These are phyloP conservation scores for Phyllotis vaccarum DNA, from an alignment of 2,797 vertebrate species.

Conservation along the genomic window DNA sequence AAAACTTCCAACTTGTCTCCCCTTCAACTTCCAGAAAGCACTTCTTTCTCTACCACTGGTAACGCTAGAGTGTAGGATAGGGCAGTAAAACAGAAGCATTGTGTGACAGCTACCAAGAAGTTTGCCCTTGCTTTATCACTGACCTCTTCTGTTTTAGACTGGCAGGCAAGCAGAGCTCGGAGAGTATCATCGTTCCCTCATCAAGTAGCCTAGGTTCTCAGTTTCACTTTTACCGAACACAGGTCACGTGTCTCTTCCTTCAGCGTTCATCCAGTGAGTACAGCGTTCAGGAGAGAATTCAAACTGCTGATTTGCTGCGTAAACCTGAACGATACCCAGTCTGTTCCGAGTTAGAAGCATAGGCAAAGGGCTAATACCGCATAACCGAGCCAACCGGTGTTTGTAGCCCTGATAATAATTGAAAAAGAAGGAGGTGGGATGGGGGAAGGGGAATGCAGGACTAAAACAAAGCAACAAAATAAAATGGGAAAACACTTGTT, in stretches of 20 bases:
- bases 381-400: not conserved
- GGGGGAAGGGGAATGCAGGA: not conserved
- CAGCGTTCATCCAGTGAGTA: not conserved
- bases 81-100: constrained; percentile 35
- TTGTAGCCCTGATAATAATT: not conserved
- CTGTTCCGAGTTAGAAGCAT: constrained; percentile 28
- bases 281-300: not conserved
- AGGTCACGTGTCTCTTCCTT: not conserved
- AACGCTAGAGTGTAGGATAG: not conserved
- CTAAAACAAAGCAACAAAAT: constrained; percentile 29
- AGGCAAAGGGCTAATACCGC: constrained; percentile 1
- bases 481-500: constrained; percentile 59
- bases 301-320: not conserved
- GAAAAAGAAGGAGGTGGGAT: not conserved
- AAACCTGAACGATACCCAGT: not conserved
- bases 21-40: not conserved
- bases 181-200: not conserved
- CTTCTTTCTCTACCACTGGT: not conserved
- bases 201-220: not conserved
- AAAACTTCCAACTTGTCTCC: not conserved
- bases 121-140: not conserved
- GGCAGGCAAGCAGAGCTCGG: not conserved
- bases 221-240: not conserved
- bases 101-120: constrained; percentile 15
- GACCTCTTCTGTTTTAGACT: constrained; percentile 31